Evolutionary conservation across 1,140 invertebrate genomes (phyloP).

Genomic region (Anastrepha obliqua): DNA sequence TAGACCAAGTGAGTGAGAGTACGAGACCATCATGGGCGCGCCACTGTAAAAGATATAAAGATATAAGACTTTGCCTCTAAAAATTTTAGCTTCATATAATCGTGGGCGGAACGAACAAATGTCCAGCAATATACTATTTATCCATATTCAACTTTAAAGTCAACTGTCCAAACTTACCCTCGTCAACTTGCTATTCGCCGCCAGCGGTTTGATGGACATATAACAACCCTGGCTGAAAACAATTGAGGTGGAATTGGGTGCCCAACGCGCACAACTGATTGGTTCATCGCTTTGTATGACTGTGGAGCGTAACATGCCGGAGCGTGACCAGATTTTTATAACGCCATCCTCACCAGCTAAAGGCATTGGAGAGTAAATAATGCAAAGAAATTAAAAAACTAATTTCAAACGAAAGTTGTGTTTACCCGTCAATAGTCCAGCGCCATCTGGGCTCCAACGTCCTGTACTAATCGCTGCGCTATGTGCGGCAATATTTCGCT

Average conservation of each 20-base stretch:
- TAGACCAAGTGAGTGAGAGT: constrained; percentile 91
- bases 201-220: constrained; percentile 92
- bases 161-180: constrained; percentile 77
- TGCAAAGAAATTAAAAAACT: neutral
- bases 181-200: constrained; percentile 89
- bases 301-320: constrained; percentile 94
- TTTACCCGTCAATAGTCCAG: constrained; percentile 92
- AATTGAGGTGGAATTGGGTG: constrained; percentile 88
- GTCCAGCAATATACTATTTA: too few species aligned
- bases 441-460: constrained; percentile 94
- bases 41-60: constrained; percentile 82
- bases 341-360: constrained; percentile 94
- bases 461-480: constrained; percentile 90
- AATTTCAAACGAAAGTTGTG: constrained; percentile 77
- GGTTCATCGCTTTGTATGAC: constrained; percentile 87
- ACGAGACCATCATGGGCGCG: constrained; percentile 96
- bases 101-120: neutral
- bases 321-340: constrained; percentile 97
- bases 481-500: constrained; percentile 94
- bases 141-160: neutral
- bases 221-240: constrained; percentile 89
- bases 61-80: neutral
- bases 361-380: neutral
- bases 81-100: neutral
- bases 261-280: constrained; percentile 91